These are phyloP conservation scores for Zoanthus sociatus DNA, from an alignment of 92 coral and sea anemone species.

Conservation along the genomic window DNA sequence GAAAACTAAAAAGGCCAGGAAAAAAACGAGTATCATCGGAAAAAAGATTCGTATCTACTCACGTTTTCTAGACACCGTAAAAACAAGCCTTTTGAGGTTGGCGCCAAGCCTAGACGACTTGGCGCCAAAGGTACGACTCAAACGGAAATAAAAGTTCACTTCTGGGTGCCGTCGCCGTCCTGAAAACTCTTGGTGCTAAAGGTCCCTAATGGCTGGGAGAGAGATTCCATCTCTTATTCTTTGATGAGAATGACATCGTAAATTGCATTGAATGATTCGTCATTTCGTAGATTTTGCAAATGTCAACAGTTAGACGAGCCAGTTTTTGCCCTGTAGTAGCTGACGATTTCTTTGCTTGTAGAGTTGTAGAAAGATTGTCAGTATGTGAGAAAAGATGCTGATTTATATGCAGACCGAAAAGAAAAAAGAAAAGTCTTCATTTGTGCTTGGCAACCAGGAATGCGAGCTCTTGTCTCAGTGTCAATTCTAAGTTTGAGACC, in stretches of 20 bases:
- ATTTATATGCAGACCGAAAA: slow-evolving; percentile 28
- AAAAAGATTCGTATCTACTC: slow-evolving; percentile 15
- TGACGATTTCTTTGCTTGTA: neutral
- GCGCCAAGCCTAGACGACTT: slow-evolving; percentile 34
- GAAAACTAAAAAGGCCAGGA: neutral
- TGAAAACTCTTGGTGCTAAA: slow-evolving; percentile 10
- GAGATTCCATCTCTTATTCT: slow-evolving; percentile 37
- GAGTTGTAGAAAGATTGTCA: slow-evolving; percentile 25
- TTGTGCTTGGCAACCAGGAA: slow-evolving; percentile 55
- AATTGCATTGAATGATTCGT: slow-evolving; percentile 52
- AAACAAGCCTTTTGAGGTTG: slow-evolving; percentile 37
- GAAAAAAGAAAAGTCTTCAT: slow-evolving; percentile 48
- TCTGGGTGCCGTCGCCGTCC: neutral
- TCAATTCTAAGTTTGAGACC: slow-evolving; percentile 54
- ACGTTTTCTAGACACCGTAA: slow-evolving; percentile 20
- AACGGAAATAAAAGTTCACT: neutral
- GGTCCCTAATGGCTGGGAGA: slow-evolving; percentile 46
- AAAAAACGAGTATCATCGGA: slow-evolving; percentile 3
- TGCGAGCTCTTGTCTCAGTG: slow-evolving; percentile 50
- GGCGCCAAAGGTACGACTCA: neutral
- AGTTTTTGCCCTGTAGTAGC: slow-evolving; percentile 40
- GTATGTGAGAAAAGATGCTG: slow-evolving; percentile 39
- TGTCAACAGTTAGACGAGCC: slow-evolving; percentile 12
- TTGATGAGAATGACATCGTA: slow-evolving; percentile 46
- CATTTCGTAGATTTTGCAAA: slow-evolving; percentile 26